Evolutionary conservation across 2,888 invertebrate genomes (phyloP), one percentile per base, ranked within the genome.

Genomic region (Tiphia femorata): DNA sequence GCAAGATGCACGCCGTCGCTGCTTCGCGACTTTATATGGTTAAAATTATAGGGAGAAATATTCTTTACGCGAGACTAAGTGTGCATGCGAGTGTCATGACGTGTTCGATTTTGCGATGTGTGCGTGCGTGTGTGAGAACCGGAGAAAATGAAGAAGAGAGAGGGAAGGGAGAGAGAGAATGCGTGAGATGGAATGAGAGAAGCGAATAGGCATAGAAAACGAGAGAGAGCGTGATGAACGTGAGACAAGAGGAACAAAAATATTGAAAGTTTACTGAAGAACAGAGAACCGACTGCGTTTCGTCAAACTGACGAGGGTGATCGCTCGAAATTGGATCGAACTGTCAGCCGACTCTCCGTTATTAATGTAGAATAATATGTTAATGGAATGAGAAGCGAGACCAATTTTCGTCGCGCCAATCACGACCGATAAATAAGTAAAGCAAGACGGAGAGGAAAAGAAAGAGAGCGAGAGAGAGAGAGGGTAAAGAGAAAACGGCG

Each of bases 1-100:
- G 54, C 29, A 38, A n/a, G n/a, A 49, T 44, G 33, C 30, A 43
- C 23, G 19, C 16, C 17, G 42, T 35, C 8, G 8, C 25, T 43
- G 43, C 12, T 29, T 29, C 8, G n/a, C 8, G 8, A 8, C 33
- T 12, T 17, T 38, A 17, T 5, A 30, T 14, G 33, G 37, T n/a
- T n/a, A n/a, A n/a, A n/a, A n/a, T n/a, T 12, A 27, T 38, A 21
- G n/a, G 8, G 30, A 42, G 14, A 30, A 17, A 23, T 33, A 30
- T 43, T 29, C 12, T 20, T 33, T 40, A 40, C 41, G 44, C 20
- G 37, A 4, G 14, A 25, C 17, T 21, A 25, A n/a, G 42, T 16
- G 41, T 41, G 50, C 16, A 12, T 49, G 44, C 14, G 41, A 41
- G 21, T 12, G 14, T n/a, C 4, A 19, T 37, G 33, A 14, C 33